These are phyloP conservation scores for Morpho deidamia DNA, from an alignment of 2,888 invertebrate species.

Conservation along the genomic window DNA sequence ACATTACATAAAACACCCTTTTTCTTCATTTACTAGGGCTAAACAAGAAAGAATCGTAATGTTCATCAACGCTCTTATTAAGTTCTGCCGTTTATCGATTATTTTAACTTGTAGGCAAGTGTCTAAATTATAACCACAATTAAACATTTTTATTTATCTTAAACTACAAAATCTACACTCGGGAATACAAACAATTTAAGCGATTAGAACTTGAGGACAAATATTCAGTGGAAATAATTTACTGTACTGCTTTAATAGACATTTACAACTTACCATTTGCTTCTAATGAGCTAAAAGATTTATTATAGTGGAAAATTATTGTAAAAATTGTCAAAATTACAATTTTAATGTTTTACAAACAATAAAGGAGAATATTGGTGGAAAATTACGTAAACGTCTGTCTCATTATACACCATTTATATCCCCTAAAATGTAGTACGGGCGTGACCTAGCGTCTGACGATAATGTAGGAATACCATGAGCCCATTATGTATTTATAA, in stretches of 20 bases:
- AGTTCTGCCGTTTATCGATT: no score
- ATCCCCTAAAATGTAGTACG: constrained; percentile 8
- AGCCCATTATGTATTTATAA: background rate
- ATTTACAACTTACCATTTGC: no score
- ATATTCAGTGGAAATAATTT: background rate
- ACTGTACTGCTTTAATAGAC: background rate
- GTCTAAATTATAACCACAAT: no score
- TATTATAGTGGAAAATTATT: no score
- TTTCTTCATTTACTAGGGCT: no score
- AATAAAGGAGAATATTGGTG: background rate
- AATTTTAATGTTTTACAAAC: no score
- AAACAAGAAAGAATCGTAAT: no score
- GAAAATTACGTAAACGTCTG: background rate
- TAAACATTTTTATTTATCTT: background rate
- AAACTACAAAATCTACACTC: background rate
- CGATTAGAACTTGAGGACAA: background rate
- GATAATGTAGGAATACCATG: background rate
- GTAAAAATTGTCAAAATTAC: no score
- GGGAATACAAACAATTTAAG: constrained; percentile 1
- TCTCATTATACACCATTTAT: constrained; percentile 8
- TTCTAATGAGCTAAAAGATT: no score
- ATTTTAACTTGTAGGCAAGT: no score
- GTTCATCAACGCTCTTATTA: no score
- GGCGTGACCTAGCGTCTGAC: constrained; percentile 15
- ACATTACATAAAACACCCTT: background rate